phyloP scores from a whole-genome alignment of 1,140 invertebrate genomes.

The Varroa destructor region DNA sequence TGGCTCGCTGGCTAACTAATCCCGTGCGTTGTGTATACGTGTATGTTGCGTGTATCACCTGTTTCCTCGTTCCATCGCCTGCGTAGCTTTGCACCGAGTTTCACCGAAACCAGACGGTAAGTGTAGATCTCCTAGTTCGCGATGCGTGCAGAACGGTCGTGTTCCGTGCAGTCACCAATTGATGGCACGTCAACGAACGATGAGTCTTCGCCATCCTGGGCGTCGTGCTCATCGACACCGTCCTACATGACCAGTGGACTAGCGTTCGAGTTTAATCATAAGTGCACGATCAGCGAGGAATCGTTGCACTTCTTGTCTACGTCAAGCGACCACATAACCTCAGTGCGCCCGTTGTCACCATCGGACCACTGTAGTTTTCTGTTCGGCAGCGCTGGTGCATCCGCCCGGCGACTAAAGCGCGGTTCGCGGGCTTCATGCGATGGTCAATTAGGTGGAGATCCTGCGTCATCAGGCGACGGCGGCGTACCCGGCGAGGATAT shows the following conservation, averaged over 20 bases:
- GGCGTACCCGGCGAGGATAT: no score
- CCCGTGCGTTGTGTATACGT: no score
- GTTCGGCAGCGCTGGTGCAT: no score
- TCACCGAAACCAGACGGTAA: no score
- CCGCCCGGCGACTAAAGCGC: no score
- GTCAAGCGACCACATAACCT: slow-evolving; percentile 23
- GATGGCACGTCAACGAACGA: slow-evolving; percentile 28
- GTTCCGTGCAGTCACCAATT: slow-evolving; percentile 7
- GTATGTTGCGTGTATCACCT: no score
- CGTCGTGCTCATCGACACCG: slow-evolving; percentile 35
- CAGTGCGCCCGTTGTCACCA: background rate
- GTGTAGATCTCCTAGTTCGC: background rate
- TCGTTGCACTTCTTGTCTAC: slow-evolving; percentile 31
- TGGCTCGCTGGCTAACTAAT: no score
- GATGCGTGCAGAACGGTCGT: slow-evolving; percentile 18
- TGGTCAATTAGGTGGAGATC: background rate
- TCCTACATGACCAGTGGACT: slow-evolving; percentile 32
- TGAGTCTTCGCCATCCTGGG: slow-evolving; percentile 34
- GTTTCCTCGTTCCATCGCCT: no score
- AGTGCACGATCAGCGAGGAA: slow-evolving; percentile 34
- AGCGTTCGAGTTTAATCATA: slow-evolving; percentile 35
- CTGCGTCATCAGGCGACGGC: background rate
- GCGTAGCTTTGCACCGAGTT: no score
- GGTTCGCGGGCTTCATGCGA: slow-evolving; percentile 17
- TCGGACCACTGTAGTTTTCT: background rate